These are phyloP conservation scores for Esox masquinongy DNA, from an alignment of 2,797 vertebrate species.

Conservation along the genomic window DNA sequence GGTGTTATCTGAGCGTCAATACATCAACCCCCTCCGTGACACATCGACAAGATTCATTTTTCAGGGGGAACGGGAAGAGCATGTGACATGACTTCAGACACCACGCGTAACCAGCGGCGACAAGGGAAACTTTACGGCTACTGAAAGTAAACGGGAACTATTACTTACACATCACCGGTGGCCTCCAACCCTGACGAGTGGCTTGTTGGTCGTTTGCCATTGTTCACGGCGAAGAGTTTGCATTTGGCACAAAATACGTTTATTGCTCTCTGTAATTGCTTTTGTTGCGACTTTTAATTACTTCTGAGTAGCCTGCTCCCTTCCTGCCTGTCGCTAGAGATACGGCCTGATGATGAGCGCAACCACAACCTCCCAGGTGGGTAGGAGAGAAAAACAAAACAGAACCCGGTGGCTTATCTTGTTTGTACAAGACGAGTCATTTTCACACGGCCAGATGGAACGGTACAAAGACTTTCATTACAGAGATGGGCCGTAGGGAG, in stretches of 20 bases:
- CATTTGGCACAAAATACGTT: constrained; percentile 10
- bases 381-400: constrained; percentile 14
- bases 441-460: constrained; percentile 17
- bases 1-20: background rate
- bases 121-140: background rate
- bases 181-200: background rate
- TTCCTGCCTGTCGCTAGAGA: background rate
- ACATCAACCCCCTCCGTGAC: background rate
- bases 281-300: constrained; percentile 20
- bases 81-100: background rate
- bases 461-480: constrained; percentile 29
- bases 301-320: constrained; percentile 18
- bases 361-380: constrained; percentile 24
- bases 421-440: constrained; percentile 14
- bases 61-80: too few species aligned
- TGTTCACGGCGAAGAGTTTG: constrained; percentile 6
- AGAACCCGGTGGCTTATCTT: constrained; percentile 3
- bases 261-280: constrained; percentile 4
- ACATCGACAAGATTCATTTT: too few species aligned
- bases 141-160: background rate
- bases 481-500: constrained; percentile 8
- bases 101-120: background rate
- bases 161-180: background rate
- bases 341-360: constrained; percentile 12
- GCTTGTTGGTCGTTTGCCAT: background rate